Evolutionary conservation across 2,888 invertebrate species (phyloP).

Genomic region (Noctua comes): DNA sequence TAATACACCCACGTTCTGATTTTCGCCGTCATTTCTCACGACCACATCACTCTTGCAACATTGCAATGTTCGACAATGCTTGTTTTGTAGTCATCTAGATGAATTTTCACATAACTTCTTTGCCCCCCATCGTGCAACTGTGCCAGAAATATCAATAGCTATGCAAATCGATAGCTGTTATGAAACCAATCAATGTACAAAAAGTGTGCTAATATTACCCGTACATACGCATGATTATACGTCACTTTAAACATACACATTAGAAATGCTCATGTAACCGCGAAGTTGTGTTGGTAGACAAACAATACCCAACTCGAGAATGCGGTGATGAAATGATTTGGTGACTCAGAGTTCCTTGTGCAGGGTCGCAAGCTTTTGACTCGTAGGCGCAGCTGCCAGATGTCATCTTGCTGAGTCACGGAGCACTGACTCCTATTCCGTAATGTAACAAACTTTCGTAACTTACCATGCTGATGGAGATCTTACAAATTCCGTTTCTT

Average conservation of each 20-base stretch:
- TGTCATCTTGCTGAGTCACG: constrained; percentile 85
- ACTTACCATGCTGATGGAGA: constrained; percentile 68
- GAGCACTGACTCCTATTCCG: constrained; percentile 76
- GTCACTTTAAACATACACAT: constrained; percentile 67
- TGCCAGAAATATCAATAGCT: constrained; percentile 73
- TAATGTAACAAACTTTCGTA: constrained; percentile 75
- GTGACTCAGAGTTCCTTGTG: constrained; percentile 83
- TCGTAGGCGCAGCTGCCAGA: constrained; percentile 81
- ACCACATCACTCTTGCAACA: constrained; percentile 80
- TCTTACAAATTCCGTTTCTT: constrained; percentile 70
- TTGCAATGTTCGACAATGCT: constrained; percentile 78
- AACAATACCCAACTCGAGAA: constrained; percentile 74
- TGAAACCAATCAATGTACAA: constrained; percentile 69
- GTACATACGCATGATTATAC: constrained; percentile 67
- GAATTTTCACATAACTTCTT: constrained; percentile 82
- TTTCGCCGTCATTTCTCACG: constrained; percentile 85
- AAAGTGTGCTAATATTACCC: constrained; percentile 63
- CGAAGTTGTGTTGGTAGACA: constrained; percentile 61
- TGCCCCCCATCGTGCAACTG: constrained; percentile 70
- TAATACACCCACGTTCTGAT: constrained; percentile 88
- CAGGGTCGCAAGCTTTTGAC: constrained; percentile 69
- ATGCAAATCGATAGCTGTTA: constrained; percentile 80
- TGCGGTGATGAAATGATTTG: constrained; percentile 79
- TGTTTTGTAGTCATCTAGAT: constrained; percentile 77
- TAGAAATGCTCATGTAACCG: constrained; percentile 70